Evolutionary conservation across 2,113 vertebrate species (phyloP), one percentile per base, ranked within the genome.

Genomic region (Atractosteus spatula): DNA sequence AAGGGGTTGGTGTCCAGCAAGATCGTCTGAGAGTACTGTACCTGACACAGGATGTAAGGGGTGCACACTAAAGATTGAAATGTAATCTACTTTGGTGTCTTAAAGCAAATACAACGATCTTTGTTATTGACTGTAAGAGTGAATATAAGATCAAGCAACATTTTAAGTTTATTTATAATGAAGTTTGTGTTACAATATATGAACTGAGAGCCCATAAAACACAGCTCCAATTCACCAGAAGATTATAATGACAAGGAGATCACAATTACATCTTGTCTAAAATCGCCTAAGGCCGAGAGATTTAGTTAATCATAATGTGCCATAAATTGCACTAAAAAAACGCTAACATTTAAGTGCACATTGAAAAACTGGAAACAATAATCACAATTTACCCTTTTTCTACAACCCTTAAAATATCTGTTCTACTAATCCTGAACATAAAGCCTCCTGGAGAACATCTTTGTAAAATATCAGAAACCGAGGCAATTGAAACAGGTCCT

Each of bases 401-500:
- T 51, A 51, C 84, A 66, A 86, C 84, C 79, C 81, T 80, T 80
- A 70, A 71, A 16, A 17, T 85, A 85, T 86, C 79, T 87, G 84
- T 84, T 87, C 75, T 56, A 51, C 68, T 91, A 90, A 89, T 89
- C 84, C 83, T 72, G 62, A 77, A 87, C 86, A 90, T 85, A 90
- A 91, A 89, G 78, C 84, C 84, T 79, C 83, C 86, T 87, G 89
- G 85, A 89, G 86, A 83, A 83, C 80, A 70, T 79, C 81, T 82
- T 84, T 90, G 85, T 84, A 86, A 81, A 86, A 79, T 82, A 83
- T 84, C 80, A 86, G 84, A 86, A 83, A 75, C 76, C 85, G 68
- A 74, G 80, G 76, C 71, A 82, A 79, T 76, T 61, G 79, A 70
- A 78, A 79, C 90, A 88, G 84, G 90, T 76, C 84, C 57, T 55